Evolutionary conservation across 2,888 invertebrate genomes (phyloP).

Genomic region (Drosophila fungiperda): DNA sequence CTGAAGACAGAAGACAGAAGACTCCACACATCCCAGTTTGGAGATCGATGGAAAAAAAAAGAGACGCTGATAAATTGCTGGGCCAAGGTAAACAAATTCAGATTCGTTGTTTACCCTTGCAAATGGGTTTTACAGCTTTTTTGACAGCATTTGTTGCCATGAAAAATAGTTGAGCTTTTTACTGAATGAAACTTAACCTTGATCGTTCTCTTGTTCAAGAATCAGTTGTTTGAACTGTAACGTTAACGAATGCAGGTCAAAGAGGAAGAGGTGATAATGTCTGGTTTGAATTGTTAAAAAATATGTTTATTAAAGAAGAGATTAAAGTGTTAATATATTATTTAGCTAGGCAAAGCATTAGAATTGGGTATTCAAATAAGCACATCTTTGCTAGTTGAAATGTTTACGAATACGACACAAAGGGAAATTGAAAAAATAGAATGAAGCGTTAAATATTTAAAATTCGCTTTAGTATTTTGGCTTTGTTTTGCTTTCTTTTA

Average conservation of each 20-base stretch:
- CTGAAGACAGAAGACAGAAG: constrained; percentile 7
- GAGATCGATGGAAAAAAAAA: neutral
- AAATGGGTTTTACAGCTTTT: constrained; percentile 19
- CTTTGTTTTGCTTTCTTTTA: neutral
- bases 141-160: constrained; percentile 30
- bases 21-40: neutral
- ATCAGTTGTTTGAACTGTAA: neutral
- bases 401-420: neutral
- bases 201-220: neutral
- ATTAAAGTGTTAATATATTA: neutral
- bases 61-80: constrained; percentile 56
- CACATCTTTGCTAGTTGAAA: neutral
- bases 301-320: fast-evolving
- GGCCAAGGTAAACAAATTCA: constrained; percentile 59
- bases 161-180: constrained; percentile 4
- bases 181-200: neutral
- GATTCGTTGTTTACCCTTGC: constrained; percentile 38
- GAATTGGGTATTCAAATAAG: neutral
- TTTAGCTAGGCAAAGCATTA: no score
- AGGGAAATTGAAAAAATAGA: neutral
- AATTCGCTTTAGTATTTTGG: neutral
- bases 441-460: neutral
- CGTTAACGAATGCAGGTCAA: neutral
- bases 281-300: neutral
- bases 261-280: neutral